Percentiles rank a stretch among this genome's conserved stretches.
Conservation (phyloP, 2,888 invertebrate genomes). For the Brachycybe producta region DNA sequence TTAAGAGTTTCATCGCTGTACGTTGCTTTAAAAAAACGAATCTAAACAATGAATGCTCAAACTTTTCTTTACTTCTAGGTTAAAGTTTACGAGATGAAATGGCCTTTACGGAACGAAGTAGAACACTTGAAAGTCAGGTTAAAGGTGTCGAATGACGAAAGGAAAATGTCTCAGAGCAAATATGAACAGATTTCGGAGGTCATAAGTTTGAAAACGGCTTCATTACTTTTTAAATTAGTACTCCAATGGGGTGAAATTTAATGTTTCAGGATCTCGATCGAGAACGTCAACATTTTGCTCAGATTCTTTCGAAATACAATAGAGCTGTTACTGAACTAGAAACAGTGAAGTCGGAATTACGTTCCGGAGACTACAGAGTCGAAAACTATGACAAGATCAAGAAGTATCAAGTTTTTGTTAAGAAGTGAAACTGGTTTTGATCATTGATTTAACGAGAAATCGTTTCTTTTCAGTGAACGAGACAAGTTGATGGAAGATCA, state of each 20-base stretch:
- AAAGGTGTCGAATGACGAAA: conserved; percentile 6
- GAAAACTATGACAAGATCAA: conserved; percentile 19
- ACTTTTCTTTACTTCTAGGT: conserved; percentile 14
- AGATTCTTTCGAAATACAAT: conserved; percentile 7
- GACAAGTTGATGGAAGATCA: conserved; percentile 15
- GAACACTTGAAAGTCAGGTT: conserved; percentile 9
- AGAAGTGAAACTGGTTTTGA: neutral
- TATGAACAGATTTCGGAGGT: conserved; percentile 6
- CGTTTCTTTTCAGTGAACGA: conserved; percentile 19
- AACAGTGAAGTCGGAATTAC: conserved; percentile 7
- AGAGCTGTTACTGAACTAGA: conserved; percentile 5
- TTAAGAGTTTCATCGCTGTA: conserved; percentile 34
- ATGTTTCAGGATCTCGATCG: conserved; percentile 14
- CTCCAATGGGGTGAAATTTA: too few relatives aligned
- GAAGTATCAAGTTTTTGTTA: conserved; percentile 2
- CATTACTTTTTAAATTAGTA: too few relatives aligned
- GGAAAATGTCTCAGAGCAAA: too few relatives aligned
- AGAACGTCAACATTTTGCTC: neutral
- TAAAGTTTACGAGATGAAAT: conserved; percentile 18
- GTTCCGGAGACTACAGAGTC: conserved; percentile 14
- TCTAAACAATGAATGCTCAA: too few relatives aligned
- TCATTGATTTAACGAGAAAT: too few relatives aligned
- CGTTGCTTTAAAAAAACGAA: too few relatives aligned
- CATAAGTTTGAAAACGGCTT: too few relatives aligned
- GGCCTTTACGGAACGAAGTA: conserved; percentile 13